Base-by-base conservation (phyloP, 2,113 vertebrate species). In the Mustelus asterias region DNA sequence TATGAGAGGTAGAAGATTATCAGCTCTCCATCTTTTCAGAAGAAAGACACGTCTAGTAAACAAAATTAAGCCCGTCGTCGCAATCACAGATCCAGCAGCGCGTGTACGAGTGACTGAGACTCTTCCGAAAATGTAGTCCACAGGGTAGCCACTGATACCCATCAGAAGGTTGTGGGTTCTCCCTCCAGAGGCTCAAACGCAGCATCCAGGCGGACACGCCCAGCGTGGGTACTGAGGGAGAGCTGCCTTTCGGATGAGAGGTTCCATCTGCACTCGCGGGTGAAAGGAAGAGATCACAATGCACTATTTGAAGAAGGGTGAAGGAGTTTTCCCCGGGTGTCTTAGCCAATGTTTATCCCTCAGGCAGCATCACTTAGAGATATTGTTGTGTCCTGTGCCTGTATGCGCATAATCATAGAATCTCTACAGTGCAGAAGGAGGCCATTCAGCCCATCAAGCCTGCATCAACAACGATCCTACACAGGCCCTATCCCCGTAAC, bases 41-140 rank as follows among this genome's bases (percentile, higher is more conserved):
- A 18, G 78, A 1, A 18, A 83, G 78, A 9, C 4, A 83, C 2
- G 0, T 41, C n/a, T 41, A 14, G 1, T n/a, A 37, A 18, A 6
- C 0, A 16, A 83, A 37, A 0, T 22, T 37, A 83, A 41, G 37
- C 16, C 16, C 16, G 1, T 83, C n/a, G 18, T 41, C 14, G n/a
- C 24, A 29, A n/a, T 41, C n/a, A 41, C 4, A 18, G 37, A 37
- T 5, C 10, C 16, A 83, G 16, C 16, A 20, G 14, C 3, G 20
- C 0, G 37, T 0, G 16, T 44, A 20, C 1, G 13, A 18, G n/a
- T 5, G n/a, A 41, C n/a, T 14, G 14, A n/a, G 33, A 1, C 7
- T 72, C 70, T 72, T 26, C 18, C 3, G 65, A 3, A 3, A 67
- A 67, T 67, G 65, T 18, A 67, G 16, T 16, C 65, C 65, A n/a